Percentiles rank a stretch among this genome's conserved stretches.
Conservation (phyloP, 2,888 invertebrate species). For the Nebria brevicollis region DNA sequence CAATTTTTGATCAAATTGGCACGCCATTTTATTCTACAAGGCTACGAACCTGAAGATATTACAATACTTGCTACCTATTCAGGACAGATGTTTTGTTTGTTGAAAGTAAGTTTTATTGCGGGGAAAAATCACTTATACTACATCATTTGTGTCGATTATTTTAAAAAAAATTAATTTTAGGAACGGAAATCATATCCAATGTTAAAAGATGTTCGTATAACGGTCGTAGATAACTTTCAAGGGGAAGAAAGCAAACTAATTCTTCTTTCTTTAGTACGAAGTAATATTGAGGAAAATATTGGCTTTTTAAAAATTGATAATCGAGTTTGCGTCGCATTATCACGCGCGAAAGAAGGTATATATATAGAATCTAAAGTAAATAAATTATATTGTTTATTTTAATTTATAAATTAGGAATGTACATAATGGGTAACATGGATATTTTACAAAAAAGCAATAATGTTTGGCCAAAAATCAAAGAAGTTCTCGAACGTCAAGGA, state of each 20-base stretch:
- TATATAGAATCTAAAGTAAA: neutral
- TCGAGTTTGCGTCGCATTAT: constrained; percentile 81
- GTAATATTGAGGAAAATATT: constrained; percentile 72
- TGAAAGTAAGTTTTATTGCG: constrained; percentile 59
- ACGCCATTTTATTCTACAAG: constrained; percentile 70
- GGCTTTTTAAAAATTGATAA: constrained; percentile 78
- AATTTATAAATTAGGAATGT: constrained; percentile 70
- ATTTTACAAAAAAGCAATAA: constrained; percentile 65
- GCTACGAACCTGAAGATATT: constrained; percentile 70
- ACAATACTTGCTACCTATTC: constrained; percentile 79
- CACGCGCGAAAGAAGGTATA: constrained; percentile 72
- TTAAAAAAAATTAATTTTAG: constrained; percentile 49
- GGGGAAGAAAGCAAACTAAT: constrained; percentile 84
- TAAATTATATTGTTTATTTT: constrained; percentile 53
- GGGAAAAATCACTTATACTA: too few species aligned
- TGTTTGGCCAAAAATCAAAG: constrained; percentile 69
- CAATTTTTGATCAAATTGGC: constrained; percentile 71
- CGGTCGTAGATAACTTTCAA: constrained; percentile 82
- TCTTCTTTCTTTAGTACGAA: constrained; percentile 81
- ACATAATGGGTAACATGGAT: constrained; percentile 78
- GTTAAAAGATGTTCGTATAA: constrained; percentile 68
- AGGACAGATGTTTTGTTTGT: constrained; percentile 73
- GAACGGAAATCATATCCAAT: constrained; percentile 53
- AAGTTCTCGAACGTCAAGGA: constrained; percentile 63
- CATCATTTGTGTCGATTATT: constrained; percentile 11